Evolutionary conservation across 2,797 vertebrate genomes (phyloP).

Genomic region (Megaceryle alcyon): DNA sequence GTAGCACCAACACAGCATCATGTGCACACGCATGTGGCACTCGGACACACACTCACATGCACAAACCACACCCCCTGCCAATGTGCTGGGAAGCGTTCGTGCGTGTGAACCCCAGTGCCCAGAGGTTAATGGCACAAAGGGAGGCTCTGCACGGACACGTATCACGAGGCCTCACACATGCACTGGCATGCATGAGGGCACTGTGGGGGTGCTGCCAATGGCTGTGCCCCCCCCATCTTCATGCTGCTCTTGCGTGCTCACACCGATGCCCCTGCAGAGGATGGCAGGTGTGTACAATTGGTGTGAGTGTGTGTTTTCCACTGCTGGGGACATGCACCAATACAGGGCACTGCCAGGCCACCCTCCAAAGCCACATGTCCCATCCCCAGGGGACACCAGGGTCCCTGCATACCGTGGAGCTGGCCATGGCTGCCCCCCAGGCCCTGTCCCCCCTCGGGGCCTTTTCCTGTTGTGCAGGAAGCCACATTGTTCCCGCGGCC

Average conservation of each 20-base stretch:
- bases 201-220: not conserved
- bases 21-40: no score
- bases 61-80: not conserved
- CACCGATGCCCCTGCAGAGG: rapidly evolving
- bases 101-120: rapidly evolving
- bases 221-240: not conserved
- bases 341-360: rapidly evolving
- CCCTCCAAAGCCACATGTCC: not conserved
- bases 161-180: rapidly evolving
- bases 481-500: not conserved
- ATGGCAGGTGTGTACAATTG: rapidly evolving
- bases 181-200: rapidly evolving
- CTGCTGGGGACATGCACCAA: rapidly evolving
- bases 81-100: rapidly evolving
- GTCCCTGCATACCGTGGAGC: rapidly evolving
- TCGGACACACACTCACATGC: no score
- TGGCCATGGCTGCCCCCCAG: rapidly evolving
- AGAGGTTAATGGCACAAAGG: rapidly evolving
- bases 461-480: conserved; percentile 38
- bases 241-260: rapidly evolving
- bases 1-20: no score
- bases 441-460: not conserved
- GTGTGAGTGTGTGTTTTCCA: rapidly evolving
- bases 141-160: rapidly evolving
- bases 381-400: not conserved